These are phyloP conservation scores for Galleria mellonella DNA, from an alignment of 1,140 invertebrate genomes.

Conservation along the genomic window DNA sequence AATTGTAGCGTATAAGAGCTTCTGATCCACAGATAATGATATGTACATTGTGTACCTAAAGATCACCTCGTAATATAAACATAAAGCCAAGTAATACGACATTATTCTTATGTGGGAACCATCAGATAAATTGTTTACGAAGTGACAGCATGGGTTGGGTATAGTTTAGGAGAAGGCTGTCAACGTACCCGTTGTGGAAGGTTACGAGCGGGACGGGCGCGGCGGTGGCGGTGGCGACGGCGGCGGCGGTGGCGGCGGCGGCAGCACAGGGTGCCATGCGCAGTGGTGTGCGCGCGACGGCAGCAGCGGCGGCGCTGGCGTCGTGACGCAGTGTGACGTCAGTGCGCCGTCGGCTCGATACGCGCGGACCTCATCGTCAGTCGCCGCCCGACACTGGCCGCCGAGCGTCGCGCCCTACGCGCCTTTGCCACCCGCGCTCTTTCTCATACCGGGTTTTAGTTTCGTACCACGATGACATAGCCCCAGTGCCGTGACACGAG, in stretches of 20 bases:
- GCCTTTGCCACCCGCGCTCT: slow-evolving; percentile 58
- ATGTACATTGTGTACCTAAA: too few species aligned
- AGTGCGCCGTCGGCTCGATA: slow-evolving; percentile 66
- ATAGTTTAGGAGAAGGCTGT: slow-evolving; percentile 36
- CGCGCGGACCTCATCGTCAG: slow-evolving; percentile 54
- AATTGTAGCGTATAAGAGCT: too few species aligned
- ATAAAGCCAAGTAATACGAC: too few species aligned
- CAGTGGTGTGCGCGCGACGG: slow-evolving; percentile 44
- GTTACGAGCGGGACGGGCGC: slow-evolving; percentile 41
- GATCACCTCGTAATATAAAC: too few species aligned
- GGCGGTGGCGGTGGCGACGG: slow-evolving; percentile 16
- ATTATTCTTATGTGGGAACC: too few species aligned
- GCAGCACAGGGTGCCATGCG: slow-evolving; percentile 28
- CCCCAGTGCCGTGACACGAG: slow-evolving; percentile 62
- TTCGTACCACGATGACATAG: slow-evolving; percentile 68
- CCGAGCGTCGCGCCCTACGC: slow-evolving; percentile 62
- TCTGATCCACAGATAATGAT: too few species aligned
- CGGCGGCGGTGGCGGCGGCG: slow-evolving; percentile 19
- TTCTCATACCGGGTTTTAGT: slow-evolving; percentile 69
- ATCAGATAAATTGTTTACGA: too few species aligned
- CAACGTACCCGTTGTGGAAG: slow-evolving; percentile 57
- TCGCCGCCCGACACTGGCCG: slow-evolving; percentile 69
- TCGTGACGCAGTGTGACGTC: slow-evolving; percentile 75
- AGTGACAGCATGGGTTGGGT: slow-evolving; percentile 17
- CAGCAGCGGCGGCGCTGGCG: slow-evolving; percentile 59